Conservation (phyloP, 2,113 vertebrate species). For the Sinosuthora webbiana region DNA sequence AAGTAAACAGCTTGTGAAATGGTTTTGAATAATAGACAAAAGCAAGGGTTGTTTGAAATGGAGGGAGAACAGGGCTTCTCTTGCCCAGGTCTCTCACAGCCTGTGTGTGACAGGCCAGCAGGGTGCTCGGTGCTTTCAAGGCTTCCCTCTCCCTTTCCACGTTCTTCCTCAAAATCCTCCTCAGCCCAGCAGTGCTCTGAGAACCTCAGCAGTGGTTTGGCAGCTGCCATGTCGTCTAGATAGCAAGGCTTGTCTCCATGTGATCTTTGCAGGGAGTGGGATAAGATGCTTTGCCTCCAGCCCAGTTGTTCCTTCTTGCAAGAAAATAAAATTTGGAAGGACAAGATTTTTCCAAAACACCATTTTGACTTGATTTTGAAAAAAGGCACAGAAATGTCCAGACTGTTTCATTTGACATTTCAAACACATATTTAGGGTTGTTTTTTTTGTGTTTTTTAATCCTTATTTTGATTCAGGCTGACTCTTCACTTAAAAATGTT, state of each 20-base stretch:
- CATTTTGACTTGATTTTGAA: background rate
- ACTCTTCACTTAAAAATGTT: constrained; percentile 22
- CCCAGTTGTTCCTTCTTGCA: background rate
- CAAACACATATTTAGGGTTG: background rate
- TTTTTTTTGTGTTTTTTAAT: background rate
- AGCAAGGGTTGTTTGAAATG: background rate
- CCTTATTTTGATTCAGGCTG: constrained; percentile 28
- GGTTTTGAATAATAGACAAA: background rate
- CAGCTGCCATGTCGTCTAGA: background rate
- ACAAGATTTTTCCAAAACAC: background rate
- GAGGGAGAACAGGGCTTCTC: background rate
- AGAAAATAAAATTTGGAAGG: background rate
- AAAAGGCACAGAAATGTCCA: background rate
- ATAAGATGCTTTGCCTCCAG: background rate
- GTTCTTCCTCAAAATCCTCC: background rate
- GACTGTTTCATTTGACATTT: background rate
- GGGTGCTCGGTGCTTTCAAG: background rate
- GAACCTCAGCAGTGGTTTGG: background rate
- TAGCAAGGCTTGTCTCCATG: background rate
- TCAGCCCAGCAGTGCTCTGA: background rate
- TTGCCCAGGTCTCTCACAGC: background rate
- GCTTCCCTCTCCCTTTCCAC: background rate
- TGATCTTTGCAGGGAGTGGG: background rate
- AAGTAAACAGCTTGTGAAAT: background rate
- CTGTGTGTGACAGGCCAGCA: background rate